phyloP scores from a whole-genome alignment of 2,797 vertebrate species.

The Chelon auratus region DNA sequence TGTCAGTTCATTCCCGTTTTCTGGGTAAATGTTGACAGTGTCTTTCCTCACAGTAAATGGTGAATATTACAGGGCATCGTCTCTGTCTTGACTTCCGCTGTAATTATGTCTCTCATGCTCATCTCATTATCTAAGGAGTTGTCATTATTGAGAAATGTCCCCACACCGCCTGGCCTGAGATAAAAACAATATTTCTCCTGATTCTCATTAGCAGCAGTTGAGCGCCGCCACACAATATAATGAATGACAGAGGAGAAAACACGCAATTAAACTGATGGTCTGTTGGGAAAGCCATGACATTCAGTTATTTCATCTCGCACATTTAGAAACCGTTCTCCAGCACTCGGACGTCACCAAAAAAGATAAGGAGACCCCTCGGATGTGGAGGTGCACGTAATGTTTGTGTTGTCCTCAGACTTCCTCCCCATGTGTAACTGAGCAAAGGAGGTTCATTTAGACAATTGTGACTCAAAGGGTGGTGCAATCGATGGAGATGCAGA shows the following conservation, averaged over 20 bases:
- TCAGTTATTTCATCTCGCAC: constrained; percentile 55
- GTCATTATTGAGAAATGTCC: constrained; percentile 59
- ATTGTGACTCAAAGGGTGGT: constrained; percentile 64
- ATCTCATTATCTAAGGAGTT: constrained; percentile 61
- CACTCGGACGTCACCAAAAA: constrained; percentile 33
- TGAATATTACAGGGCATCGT: constrained; percentile 10
- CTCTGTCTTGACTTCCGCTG: constrained; percentile 13
- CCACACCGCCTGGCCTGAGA: constrained; percentile 39
- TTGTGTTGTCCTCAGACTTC: constrained; percentile 1
- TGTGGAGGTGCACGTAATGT: constrained; percentile 9
- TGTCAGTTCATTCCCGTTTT: background rate
- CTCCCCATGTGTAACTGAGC: constrained; percentile 23
- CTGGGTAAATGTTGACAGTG: background rate
- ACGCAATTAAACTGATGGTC: constrained; percentile 59
- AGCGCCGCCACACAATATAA: constrained; percentile 49
- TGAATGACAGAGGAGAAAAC: constrained; percentile 58
- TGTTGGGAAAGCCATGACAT: constrained; percentile 37
- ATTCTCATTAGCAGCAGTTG: constrained; percentile 61
- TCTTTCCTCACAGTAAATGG: constrained; percentile 28
- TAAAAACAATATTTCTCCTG: constrained; percentile 69
- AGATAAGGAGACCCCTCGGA: constrained; percentile 56
- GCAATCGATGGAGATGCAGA: constrained; percentile 69
- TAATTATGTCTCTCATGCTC: constrained; percentile 52
- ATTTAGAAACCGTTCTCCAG: constrained; percentile 39
- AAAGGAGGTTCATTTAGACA: constrained; percentile 61